Evolutionary conservation across 2,797 vertebrate species (phyloP), one percentile per base, ranked within the genome.

Genomic region (Triplophysa bombifrons): DNA sequence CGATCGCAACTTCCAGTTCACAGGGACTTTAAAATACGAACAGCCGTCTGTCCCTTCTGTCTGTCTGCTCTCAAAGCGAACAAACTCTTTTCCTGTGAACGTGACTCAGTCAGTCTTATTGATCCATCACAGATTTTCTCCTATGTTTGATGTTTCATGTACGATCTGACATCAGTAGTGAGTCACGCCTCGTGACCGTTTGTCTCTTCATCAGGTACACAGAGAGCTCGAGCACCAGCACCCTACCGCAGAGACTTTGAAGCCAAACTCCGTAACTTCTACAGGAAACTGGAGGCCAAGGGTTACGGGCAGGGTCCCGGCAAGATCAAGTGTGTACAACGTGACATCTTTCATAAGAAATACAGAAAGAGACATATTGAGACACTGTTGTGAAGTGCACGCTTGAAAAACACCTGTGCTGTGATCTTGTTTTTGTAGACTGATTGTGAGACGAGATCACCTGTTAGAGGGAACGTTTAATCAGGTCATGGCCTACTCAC

Each of bases 211-310:
- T n/a, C 38, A 94, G 95, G 95, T 44, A 89, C 95, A 27, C 95
- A 96, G 81, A 90, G 95, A 87, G 95, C 93, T 61, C 92, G 95
- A 85, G 95, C 95, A 16, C 95, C 95, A 61, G 96, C 95, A 44
- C 95, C 95, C 0, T 96, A 96, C 80, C 91, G 95, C 76, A 94
- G 95, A 90, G 95, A 96, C 86, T 96, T 96, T 25, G 95, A 96
- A 87, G 95, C 95, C 84, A 96, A 96, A 87, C 92, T 96, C 67
- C 93, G 95, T 67, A 96, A 96, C 87, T 96, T 96, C 89, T 96
- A 96, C 88, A 89, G 95, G 85, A 96, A 96, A 92, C 91, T 96
- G 86, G 95, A 96, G 93, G 95, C 95, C 88, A 96, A 96, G 91
- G 95, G 95, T 79, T 96, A 95, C 84, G 95, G 95, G 22, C 95